Conservation (phyloP, 2,113 vertebrate genomes). For the human region GRCh38 chrX:129219001-129219500, state of each 20-base stretch:
- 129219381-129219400: conserved; percentile 29
- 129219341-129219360: conserved; percentile 26
- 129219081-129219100: conserved; percentile 25
- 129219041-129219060: conserved; percentile 3
- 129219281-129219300: neutral
- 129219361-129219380: neutral
- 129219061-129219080: conserved; percentile 25
- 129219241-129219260: conserved; percentile 42
- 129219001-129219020: neutral
- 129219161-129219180: neutral
- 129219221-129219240: neutral
- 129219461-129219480: conserved; percentile 54
- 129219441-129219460: conserved; percentile 73
- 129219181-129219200: neutral
- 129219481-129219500: conserved; percentile 68
- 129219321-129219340: conserved; percentile 43
- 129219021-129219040: neutral
- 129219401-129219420: conserved; percentile 51
- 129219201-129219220: conserved; percentile 19
- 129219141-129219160: neutral
- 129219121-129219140: neutral
- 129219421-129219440: conserved; percentile 59
- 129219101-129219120: neutral
- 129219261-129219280: conserved; percentile 29
- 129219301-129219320: conserved; percentile 43